phyloP scores from a whole-genome alignment of 35 echinoderm and acorn worm genomes.

The Holothuria glaberrima region DNA sequence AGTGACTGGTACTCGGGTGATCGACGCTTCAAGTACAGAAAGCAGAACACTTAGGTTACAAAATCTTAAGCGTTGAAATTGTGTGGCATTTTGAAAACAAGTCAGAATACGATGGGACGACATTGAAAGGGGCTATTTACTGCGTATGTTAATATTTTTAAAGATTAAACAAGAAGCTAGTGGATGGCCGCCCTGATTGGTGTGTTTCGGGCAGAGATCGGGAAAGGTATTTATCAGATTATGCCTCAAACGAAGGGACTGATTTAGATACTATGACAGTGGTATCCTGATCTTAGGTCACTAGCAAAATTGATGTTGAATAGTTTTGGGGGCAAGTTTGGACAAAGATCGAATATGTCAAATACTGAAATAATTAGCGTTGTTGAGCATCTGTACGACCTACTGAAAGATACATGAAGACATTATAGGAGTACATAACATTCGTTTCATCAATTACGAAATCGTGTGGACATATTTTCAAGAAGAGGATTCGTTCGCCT shows the following conservation, averaged over 20 bases:
- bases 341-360: neutral
- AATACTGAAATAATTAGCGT: slow-evolving; percentile 11
- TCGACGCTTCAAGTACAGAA: slow-evolving; percentile 60
- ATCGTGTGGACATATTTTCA: neutral
- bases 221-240: too few relatives aligned
- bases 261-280: slow-evolving; percentile 59
- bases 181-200: slow-evolving; percentile 66
- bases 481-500: neutral
- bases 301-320: slow-evolving; percentile 30
- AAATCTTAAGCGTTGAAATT: slow-evolving; percentile 36
- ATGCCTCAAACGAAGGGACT: too few relatives aligned
- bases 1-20: slow-evolving; percentile 59
- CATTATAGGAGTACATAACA: neutral
- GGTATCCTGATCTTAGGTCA: slow-evolving; percentile 64
- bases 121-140: slow-evolving; percentile 62
- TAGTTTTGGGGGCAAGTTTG: slow-evolving; percentile 61
- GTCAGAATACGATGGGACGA: neutral
- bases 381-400: slow-evolving; percentile 11
- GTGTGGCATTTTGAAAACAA: too few relatives aligned
- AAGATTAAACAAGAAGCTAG: too few relatives aligned
- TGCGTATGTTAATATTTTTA: slow-evolving; percentile 62
- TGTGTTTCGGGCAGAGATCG: too few relatives aligned
- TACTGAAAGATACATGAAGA: slow-evolving; percentile 9
- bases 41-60: slow-evolving; percentile 62
- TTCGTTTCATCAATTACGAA: neutral